Evolutionary conservation across 2,797 vertebrate species (phyloP).

Genomic region (Danionella dracula): DNA sequence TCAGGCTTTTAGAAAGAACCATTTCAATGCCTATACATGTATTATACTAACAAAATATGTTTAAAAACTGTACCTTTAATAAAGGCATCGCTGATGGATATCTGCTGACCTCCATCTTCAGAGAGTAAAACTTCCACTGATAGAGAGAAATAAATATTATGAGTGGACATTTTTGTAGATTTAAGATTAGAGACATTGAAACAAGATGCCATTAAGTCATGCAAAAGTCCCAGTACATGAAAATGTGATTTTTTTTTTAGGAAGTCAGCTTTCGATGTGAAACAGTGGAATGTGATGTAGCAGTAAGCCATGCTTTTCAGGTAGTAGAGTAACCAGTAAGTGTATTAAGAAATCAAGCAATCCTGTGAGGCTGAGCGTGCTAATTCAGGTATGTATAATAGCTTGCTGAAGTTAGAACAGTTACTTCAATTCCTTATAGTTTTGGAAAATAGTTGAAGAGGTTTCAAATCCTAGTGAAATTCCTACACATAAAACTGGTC

Average conservation of each 20-base stretch:
- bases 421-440: background rate
- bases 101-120: constrained; percentile 91
- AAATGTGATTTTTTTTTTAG: background rate
- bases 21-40: too few relatives aligned
- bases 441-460: background rate
- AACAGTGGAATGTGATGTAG: background rate
- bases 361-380: background rate
- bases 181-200: background rate
- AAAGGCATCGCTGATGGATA: constrained; percentile 95
- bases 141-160: constrained; percentile 3
- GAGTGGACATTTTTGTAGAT: background rate
- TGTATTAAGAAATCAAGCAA: background rate
- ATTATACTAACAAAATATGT: too few relatives aligned
- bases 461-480: constrained; percentile 1
- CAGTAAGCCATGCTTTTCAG: constrained; percentile 14
- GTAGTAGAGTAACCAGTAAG: background rate
- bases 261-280: constrained; percentile 9
- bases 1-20: too few relatives aligned
- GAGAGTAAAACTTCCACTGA: constrained; percentile 83
- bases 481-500: background rate
- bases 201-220: background rate
- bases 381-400: background rate
- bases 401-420: background rate
- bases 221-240: constrained; percentile 1
- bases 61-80: constrained; percentile 86